Evolutionary conservation across 1,140 invertebrate species (phyloP).

Genomic region (Cylas formicarius): DNA sequence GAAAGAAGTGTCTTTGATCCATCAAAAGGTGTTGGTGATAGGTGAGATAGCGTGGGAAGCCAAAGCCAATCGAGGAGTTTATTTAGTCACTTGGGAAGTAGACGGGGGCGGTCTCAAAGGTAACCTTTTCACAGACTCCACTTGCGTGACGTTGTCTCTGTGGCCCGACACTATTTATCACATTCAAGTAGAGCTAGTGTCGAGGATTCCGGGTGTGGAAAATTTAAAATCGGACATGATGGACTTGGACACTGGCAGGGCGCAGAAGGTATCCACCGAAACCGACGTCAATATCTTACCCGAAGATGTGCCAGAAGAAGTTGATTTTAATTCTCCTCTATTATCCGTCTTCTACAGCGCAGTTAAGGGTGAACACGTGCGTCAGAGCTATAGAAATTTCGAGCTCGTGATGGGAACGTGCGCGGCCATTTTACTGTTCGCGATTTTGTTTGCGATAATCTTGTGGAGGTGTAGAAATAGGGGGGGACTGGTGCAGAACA

Average conservation of each 20-base stretch:
- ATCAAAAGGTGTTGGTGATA: conserved; percentile 64
- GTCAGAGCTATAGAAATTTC: conserved; percentile 45
- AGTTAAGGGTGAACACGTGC: conserved; percentile 48
- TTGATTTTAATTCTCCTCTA: conserved; percentile 46
- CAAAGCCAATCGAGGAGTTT: conserved; percentile 55
- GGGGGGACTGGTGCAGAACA: conserved; percentile 50
- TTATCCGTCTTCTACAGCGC: conserved; percentile 52
- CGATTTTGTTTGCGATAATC: conserved; percentile 45
- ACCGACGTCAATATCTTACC: conserved; percentile 48
- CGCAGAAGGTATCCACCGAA: conserved; percentile 53
- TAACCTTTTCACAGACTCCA: conserved; percentile 73
- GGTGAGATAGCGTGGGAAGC: conserved; percentile 69
- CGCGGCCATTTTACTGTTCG: conserved; percentile 50
- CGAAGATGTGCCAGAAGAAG: conserved; percentile 36
- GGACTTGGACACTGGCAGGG: conserved; percentile 53
- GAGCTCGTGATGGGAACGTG: conserved; percentile 49
- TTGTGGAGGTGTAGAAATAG: conserved; percentile 48
- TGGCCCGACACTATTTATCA: conserved; percentile 76
- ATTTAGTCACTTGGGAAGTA: conserved; percentile 76
- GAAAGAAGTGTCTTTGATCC: conserved; percentile 58
- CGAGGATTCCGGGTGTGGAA: conserved; percentile 49
- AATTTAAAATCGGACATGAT: conserved; percentile 55
- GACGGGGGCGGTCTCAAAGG: conserved; percentile 74
- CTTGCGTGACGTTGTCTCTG: conserved; percentile 65
- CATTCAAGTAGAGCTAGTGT: conserved; percentile 63